Base-by-base conservation (phyloP, 2,888 invertebrate species). In the Drosophila helvetica region DNA sequence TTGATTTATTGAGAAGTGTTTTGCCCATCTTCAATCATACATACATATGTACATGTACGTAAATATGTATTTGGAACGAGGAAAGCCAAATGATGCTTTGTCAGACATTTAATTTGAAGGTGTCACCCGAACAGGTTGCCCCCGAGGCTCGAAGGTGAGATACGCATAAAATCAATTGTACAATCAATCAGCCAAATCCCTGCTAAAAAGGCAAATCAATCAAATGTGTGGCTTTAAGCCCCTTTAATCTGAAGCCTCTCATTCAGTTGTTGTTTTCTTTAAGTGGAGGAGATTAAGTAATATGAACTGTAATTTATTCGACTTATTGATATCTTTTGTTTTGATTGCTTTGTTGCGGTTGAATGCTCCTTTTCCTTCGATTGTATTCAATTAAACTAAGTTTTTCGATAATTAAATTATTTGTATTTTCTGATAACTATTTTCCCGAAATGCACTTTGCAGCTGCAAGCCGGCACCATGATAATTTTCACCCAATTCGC, bases 91-190 rank as follows among this genome's bases (percentile, higher is more conserved):
- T 33, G 33, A 3, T 33, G 12, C 33, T 15, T 84, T 72, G 79
- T 77, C 70, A 84, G 55, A 73, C 64, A 69, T 75, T 59, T 53
- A 73, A 83, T 76, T 80, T 62, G 70, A 75, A 64, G 61, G 52
- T 50, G 64, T 61, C 50, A 70, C 54, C 48, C 53, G 66, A 69
- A 61, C 68, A 52, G 54, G 61, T 71, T 67, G 12, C 33, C 19
- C 43, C 38, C 4, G 38, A 18, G 57, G 12, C 15, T 45, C 51
- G 25, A 33, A 47, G 59, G 51, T 52, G 52, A 48, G 46, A 52
- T 33, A 27, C 46, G 52, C 38, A 67, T 56, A 43, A 70, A 70
- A 47, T 12, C 19, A 27, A 5, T 17, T 27, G 12, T 15, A 17
- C 12, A 56, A 70, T 56, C 52, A 47, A 63, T 63, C 72, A 71